Conservation (phyloP, 2,113 vertebrate species). For the Hylia prasina region DNA sequence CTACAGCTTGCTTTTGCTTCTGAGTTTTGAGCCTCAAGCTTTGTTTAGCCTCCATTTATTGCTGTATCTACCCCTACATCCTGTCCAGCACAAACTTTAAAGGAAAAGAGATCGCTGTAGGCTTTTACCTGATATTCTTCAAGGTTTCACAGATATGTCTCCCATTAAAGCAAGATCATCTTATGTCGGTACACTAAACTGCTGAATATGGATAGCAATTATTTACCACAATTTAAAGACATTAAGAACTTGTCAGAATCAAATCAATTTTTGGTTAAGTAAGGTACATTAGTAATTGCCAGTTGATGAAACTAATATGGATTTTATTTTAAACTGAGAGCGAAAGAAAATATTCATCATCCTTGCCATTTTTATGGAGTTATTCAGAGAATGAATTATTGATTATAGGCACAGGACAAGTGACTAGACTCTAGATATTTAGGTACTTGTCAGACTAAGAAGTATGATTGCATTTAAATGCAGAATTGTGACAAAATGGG, state of each 20-base stretch:
- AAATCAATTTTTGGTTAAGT: slow-evolving; percentile 60
- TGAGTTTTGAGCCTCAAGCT: not conserved
- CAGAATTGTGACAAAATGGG: not conserved
- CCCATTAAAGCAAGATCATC: slow-evolving; percentile 48
- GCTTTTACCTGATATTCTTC: not conserved
- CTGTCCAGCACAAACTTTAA: not conserved
- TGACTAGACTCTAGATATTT: slow-evolving; percentile 21
- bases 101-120: not conserved
- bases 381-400: slow-evolving; percentile 62
- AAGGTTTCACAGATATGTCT: not conserved
- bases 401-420: slow-evolving; percentile 24
- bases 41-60: not conserved
- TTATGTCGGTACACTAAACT: not conserved
- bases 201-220: slow-evolving; percentile 44
- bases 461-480: not conserved
- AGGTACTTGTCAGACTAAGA: slow-evolving; percentile 43
- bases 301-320: slow-evolving; percentile 54
- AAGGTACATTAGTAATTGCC: slow-evolving; percentile 35
- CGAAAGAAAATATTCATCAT: slow-evolving; percentile 51
- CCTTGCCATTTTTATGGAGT: slow-evolving; percentile 36
- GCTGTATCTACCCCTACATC: not conserved
- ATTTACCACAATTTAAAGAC: slow-evolving; percentile 53
- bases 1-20: not conserved
- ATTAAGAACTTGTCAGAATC: slow-evolving; percentile 59
- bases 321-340: slow-evolving; percentile 63